phyloP scores from a whole-genome alignment of 2,113 vertebrate genomes.

The Cairina moschata region DNA sequence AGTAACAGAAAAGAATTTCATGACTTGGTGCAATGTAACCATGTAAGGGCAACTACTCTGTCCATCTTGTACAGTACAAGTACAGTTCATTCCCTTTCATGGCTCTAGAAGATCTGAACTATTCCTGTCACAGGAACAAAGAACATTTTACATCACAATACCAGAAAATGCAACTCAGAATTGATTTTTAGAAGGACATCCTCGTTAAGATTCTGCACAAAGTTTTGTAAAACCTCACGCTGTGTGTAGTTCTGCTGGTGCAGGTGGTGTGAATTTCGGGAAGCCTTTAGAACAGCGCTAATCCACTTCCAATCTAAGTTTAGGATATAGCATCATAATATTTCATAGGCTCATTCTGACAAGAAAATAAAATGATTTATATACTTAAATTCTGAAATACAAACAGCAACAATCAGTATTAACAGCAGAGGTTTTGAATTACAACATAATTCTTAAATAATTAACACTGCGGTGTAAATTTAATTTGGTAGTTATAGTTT shows the following conservation, averaged over 20 bases:
- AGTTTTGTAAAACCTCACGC: not conserved
- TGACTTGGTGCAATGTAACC: conserved; percentile 70
- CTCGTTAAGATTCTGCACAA: not conserved
- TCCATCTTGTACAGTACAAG: conserved; percentile 47
- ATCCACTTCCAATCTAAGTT: not conserved
- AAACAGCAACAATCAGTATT: not conserved
- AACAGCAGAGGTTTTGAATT: not conserved
- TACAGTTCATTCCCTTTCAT: conserved; percentile 76
- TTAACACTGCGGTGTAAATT: not conserved
- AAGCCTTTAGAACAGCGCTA: not conserved
- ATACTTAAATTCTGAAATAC: not conserved
- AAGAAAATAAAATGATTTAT: not conserved
- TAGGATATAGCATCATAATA: not conserved
- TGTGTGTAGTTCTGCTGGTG: not conserved
- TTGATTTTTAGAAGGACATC: conserved; percentile 22
- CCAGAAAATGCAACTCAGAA: conserved; percentile 13
- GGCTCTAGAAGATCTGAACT: conserved; percentile 62
- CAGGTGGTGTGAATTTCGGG: not conserved
- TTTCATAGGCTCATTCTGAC: not conserved
- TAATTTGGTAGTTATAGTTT: not conserved
- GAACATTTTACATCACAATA: conserved; percentile 53
- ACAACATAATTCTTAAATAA: not conserved
- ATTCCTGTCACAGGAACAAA: conserved; percentile 64
- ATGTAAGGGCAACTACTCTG: conserved; percentile 75
- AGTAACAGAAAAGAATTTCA: conserved; percentile 72